Conservation (phyloP, 2,113 vertebrate genomes). For the Pipra filicauda region DNA sequence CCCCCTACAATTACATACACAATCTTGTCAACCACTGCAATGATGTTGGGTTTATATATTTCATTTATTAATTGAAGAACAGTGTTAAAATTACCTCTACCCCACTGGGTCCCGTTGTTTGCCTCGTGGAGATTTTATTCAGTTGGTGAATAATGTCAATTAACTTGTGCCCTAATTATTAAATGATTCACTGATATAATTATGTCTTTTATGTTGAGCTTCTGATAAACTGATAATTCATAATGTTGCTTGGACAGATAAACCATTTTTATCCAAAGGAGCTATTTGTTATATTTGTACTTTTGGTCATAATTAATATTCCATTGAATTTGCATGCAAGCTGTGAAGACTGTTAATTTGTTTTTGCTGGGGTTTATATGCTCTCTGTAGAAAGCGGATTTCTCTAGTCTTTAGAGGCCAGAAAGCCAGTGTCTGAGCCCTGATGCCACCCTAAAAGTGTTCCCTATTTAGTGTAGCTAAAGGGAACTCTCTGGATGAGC, state of each 20-base stretch:
- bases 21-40: neutral
- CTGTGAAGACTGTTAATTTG: neutral
- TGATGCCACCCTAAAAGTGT: neutral
- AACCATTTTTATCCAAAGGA: constrained; percentile 8
- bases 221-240: constrained; percentile 41
- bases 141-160: constrained; percentile 14
- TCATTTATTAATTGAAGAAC: constrained; percentile 38
- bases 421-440: neutral
- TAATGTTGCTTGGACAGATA: constrained; percentile 3
- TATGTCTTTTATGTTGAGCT: neutral
- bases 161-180: constrained; percentile 38
- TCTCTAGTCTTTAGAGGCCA: neutral
- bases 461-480: neutral
- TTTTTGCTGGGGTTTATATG: neutral
- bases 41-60: constrained; percentile 10
- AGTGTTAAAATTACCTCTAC: constrained; percentile 30
- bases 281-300: neutral
- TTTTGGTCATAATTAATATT: constrained; percentile 13
- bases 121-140: constrained; percentile 17
- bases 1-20: neutral
- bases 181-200: constrained; percentile 48
- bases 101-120: neutral
- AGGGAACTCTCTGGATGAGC: neutral
- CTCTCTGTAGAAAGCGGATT: neutral
- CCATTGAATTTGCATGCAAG: neutral